Conservation (phyloP, 2,888 invertebrate genomes). For the Ernsta delagoae region DNA sequence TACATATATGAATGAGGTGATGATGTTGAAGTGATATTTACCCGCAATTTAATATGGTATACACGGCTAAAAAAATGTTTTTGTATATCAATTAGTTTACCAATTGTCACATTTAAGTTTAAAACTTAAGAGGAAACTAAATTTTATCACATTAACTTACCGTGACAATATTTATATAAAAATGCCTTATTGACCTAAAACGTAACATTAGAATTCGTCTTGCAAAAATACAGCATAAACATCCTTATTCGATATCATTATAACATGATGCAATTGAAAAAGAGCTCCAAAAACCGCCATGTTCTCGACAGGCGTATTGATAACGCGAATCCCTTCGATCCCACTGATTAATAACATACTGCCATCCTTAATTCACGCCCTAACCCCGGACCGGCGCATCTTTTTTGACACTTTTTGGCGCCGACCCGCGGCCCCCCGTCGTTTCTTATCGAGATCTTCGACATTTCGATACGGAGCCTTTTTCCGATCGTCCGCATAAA, state of each 20-base stretch:
- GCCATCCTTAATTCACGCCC: constrained; percentile 44
- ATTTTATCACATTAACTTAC: too few relatives aligned
- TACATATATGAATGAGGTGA: too few relatives aligned
- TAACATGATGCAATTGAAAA: constrained; percentile 1
- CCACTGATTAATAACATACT: constrained; percentile 43
- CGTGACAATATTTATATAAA: too few relatives aligned
- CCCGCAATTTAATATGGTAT: too few relatives aligned
- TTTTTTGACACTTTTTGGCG: constrained; percentile 53
- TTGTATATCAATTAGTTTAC: too few relatives aligned
- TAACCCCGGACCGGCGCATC: constrained; percentile 34
- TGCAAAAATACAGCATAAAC: background rate
- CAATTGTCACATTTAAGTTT: too few relatives aligned
- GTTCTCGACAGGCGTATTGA: constrained; percentile 42
- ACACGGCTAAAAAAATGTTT: too few relatives aligned
- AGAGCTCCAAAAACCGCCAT: constrained; percentile 7
- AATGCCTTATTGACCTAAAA: too few relatives aligned
- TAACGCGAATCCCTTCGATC: constrained; percentile 39
- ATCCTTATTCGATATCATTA: too few relatives aligned
- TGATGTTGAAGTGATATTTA: too few relatives aligned
- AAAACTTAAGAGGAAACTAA: too few relatives aligned
- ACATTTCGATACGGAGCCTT: constrained; percentile 38
- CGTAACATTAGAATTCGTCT: background rate
- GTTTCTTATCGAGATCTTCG: constrained; percentile 47
- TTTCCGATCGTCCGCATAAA: constrained; percentile 47
- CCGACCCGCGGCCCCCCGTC: constrained; percentile 46